Evolutionary conservation across 2,888 invertebrate species (phyloP), one percentile per base, ranked within the genome.

Genomic region (Ophion slaviceki): DNA sequence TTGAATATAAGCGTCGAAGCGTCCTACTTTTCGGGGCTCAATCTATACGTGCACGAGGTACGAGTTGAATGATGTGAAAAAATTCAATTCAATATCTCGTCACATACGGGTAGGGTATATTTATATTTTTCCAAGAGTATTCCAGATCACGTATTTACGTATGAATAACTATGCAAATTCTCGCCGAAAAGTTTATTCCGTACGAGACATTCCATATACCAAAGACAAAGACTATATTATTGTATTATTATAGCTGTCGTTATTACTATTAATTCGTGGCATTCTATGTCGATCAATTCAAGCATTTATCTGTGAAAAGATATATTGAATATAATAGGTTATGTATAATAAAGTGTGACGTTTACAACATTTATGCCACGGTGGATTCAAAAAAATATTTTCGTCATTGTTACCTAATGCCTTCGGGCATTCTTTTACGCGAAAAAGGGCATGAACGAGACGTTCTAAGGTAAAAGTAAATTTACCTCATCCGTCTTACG

Each of bases 101-200:
- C 64, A 67, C 24, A 67, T 36, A 75, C 47, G 45, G 47, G 72
- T 77, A 75, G 67, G 59, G 67, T 61, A 76, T 28, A 82, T 67
- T 82, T 80, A 86, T 86, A 82, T 86, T 86, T 86, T 86, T 86
- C 62, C 85, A 86, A 86, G 80, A 83, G 53, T 70, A 80, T 45
- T 68, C 53, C 70, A 47, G 68, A 80, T 77, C 72, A 80, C 64
- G 40, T 81, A 67, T 36, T 32, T 10, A 71, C 47, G 45, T 47
- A 36, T 10, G n/a, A 40, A 79, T 47, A 70, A 8, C 71, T 76
- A 66, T 53, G 61, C 36, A 59, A 24, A 74, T 53, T 61, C 68
- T 53, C 4, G 17, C 47, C n/a, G n/a, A 78, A 70, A 68, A 67
- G 28, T 28, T 45, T 74, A 81, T 68, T 81, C 68, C 82, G 28